These are phyloP conservation scores for Opisthocomus hoazin DNA, from an alignment of 2,113 vertebrate genomes.

Conservation along the genomic window DNA sequence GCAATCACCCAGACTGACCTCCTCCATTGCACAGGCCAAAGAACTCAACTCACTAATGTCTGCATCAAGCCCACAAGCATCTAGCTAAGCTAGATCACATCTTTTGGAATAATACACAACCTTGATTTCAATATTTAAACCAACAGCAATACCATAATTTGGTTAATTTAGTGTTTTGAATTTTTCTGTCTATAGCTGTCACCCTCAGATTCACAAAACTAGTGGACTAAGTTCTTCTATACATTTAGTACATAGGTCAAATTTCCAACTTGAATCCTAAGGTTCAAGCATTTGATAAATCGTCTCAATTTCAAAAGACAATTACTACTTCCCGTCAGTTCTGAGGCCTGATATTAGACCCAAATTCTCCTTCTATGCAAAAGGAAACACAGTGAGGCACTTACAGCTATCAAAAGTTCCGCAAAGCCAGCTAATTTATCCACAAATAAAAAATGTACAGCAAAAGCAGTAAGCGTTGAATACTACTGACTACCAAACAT, in stretches of 20 bases:
- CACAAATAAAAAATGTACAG: background rate
- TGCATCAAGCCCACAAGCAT: background rate
- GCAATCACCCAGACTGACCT: background rate
- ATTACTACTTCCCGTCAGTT: background rate
- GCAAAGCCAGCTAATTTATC: background rate
- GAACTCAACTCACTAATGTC: background rate
- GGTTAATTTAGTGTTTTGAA: background rate
- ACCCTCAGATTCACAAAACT: background rate
- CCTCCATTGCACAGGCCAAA: background rate
- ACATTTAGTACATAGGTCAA: background rate
- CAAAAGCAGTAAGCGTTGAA: background rate
- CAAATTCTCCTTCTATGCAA: background rate
- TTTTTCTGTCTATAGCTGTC: background rate
- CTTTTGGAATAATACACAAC: background rate
- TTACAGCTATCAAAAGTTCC: background rate
- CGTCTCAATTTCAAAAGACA: background rate
- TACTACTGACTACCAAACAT: background rate
- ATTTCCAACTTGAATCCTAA: background rate
- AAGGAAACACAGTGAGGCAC: rapidly evolving
- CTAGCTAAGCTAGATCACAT: background rate
- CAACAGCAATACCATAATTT: background rate
- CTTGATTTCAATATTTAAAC: background rate
- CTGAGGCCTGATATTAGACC: background rate
- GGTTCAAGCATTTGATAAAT: background rate
- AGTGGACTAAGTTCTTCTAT: background rate